Conservation (phyloP, 1,140 invertebrate species). For the Hyles vespertilio region DNA sequence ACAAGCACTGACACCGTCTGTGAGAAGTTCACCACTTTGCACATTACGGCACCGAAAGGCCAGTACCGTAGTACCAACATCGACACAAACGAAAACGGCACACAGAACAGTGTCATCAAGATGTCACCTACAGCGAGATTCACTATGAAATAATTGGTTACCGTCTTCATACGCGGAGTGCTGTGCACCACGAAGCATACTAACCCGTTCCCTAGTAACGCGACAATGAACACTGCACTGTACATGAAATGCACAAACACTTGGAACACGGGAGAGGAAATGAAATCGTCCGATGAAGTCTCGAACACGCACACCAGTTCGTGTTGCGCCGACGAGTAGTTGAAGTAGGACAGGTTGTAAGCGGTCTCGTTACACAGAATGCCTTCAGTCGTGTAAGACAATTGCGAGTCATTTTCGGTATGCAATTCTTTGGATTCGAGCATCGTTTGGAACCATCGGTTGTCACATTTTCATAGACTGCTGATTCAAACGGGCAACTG, state of each 20-base stretch:
- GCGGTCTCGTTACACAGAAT: not conserved
- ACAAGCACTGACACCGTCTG: conserved; percentile 89
- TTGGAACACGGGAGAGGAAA: conserved; percentile 76
- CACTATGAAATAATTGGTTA: conserved; percentile 92
- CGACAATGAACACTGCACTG: conserved; percentile 83
- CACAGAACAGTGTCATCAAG: conserved; percentile 88
- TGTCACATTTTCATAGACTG: conserved; percentile 3
- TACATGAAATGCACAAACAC: conserved; percentile 84
- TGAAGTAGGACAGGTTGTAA: conserved; percentile 13
- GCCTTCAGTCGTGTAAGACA: not conserved
- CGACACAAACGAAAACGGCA: conserved; percentile 90
- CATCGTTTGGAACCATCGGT: not conserved
- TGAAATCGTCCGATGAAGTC: conserved; percentile 30
- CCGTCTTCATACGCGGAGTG: conserved; percentile 88
- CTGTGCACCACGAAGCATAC: conserved; percentile 89
- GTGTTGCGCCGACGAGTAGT: conserved; percentile 18
- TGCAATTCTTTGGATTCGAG: not conserved
- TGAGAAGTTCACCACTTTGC: conserved; percentile 85
- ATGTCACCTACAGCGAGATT: conserved; percentile 92
- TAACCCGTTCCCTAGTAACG: conserved; percentile 86
- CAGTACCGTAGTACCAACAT: conserved; percentile 85
- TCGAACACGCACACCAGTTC: conserved; percentile 20
- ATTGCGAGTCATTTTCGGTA: not conserved
- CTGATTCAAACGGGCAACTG: not conserved
- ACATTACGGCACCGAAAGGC: conserved; percentile 88